Percentiles rank a stretch among this genome's conserved stretches.
Evolutionary conservation across 2,888 invertebrate genomes (phyloP).

Genomic region (Ennomos fuscantarius): DNA sequence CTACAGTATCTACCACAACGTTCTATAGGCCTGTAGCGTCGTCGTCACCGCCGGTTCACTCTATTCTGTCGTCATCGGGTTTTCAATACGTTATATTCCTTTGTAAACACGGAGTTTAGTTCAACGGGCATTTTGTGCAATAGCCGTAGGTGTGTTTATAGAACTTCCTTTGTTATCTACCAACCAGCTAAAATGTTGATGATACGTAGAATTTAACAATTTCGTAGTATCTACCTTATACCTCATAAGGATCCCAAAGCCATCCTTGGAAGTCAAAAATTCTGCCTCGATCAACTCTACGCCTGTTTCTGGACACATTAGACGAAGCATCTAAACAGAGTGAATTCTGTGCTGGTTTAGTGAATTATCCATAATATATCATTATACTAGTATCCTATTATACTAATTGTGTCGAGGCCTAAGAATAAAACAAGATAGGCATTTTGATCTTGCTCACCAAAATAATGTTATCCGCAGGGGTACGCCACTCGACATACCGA

Average conservation of each 20-base stretch:
- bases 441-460: constrained; percentile 3
- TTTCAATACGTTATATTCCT: constrained; percentile 47
- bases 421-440: too few species aligned
- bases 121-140: constrained; percentile 21
- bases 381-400: too few species aligned
- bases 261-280: too few species aligned
- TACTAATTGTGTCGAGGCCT: too few species aligned
- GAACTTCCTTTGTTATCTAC: constrained; percentile 16
- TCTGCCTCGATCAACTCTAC: too few species aligned
- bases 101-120: constrained; percentile 27
- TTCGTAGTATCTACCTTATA: too few species aligned
- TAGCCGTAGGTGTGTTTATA: constrained; percentile 16
- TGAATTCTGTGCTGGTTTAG: too few species aligned
- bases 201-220: too few species aligned
- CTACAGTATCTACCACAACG: constrained; percentile 7
- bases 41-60: constrained; percentile 11
- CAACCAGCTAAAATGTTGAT: neutral
- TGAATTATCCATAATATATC: too few species aligned
- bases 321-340: too few species aligned
- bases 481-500: constrained; percentile 94
- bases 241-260: too few species aligned
- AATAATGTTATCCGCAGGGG: constrained; percentile 82
- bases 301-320: too few species aligned
- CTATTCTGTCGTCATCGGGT: constrained; percentile 58
- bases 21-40: constrained; percentile 32